Evolutionary conservation across 2,888 invertebrate species (phyloP).

Genomic region (Orthonychiurus folsomi): DNA sequence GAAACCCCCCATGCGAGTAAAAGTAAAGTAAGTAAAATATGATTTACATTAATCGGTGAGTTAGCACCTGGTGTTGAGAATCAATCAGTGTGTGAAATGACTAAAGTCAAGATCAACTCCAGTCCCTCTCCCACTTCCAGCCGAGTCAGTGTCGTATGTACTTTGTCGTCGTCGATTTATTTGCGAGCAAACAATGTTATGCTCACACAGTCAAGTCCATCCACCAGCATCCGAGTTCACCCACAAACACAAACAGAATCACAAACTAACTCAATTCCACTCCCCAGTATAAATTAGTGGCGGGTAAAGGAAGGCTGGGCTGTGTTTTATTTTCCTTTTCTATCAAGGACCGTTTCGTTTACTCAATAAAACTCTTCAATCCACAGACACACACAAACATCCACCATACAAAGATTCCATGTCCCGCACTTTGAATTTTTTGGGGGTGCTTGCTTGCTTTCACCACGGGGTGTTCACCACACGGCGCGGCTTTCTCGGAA

Average conservation of each 20-base stretch:
- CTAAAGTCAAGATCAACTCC: slow-evolving; percentile 1
- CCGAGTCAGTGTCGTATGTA: not conserved
- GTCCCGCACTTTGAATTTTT: not conserved
- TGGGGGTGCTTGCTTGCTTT: slow-evolving; percentile 8
- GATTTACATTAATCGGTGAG: not conserved
- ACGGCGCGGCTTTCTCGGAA: not conserved
- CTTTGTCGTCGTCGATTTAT: not conserved
- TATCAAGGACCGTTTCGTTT: not conserved
- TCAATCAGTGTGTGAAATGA: not conserved
- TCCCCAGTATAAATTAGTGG: not conserved
- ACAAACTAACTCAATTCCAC: not conserved
- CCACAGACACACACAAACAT: not conserved
- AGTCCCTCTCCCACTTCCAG: no score
- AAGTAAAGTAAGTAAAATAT: not conserved
- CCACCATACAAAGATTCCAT: not conserved
- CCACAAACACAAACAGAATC: not conserved
- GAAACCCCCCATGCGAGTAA: no score
- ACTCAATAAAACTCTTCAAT: not conserved
- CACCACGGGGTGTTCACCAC: slow-evolving; percentile 5
- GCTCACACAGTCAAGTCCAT: not conserved
- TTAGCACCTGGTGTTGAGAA: slow-evolving; percentile 1
- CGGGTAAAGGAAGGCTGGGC: not conserved
- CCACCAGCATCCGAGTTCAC: not conserved
- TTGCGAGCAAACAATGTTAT: not conserved
- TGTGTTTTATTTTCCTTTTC: not conserved